Evolutionary conservation across 2,113 vertebrate species (phyloP).

Genomic region (Nannobrachium achirus): DNA sequence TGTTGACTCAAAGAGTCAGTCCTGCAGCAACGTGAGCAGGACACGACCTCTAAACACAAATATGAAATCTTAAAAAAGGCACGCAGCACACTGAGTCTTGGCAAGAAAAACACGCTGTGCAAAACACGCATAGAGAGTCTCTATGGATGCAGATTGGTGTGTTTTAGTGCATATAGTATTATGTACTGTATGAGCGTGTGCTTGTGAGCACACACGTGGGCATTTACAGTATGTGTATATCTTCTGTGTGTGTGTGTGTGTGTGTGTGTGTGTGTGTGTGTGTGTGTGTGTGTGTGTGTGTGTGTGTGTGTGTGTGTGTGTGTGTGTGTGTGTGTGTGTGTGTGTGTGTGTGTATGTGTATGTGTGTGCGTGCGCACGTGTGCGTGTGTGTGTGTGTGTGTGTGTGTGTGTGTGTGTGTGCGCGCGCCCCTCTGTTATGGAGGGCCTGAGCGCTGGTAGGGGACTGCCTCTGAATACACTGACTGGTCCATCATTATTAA

Average conservation of each 20-base stretch:
- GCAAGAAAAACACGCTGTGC: constrained; percentile 3
- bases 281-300: background rate
- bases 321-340: background rate
- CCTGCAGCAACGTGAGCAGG: constrained; percentile 56
- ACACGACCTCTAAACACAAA: constrained; percentile 62
- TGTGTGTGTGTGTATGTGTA: background rate
- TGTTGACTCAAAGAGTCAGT: constrained; percentile 48
- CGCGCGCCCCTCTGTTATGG: no score
- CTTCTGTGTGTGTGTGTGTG: background rate
- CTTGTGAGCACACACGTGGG: no score
- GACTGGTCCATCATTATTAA: constrained; percentile 54
- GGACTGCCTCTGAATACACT: constrained; percentile 24
- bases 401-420: background rate
- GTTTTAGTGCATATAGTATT: no score
- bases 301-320: background rate
- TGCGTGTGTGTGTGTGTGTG: constrained; percentile 1
- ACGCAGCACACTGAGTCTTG: constrained; percentile 35
- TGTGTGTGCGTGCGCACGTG: background rate
- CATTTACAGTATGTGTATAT: no score
- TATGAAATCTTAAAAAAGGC: constrained; percentile 50
- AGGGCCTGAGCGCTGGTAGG: constrained; percentile 6
- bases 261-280: background rate
- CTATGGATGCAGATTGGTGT: no score
- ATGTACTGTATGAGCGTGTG: no score
- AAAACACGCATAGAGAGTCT: no score